Conservation (phyloP, 2,888 invertebrate genomes). For the Mythimna impura region DNA sequence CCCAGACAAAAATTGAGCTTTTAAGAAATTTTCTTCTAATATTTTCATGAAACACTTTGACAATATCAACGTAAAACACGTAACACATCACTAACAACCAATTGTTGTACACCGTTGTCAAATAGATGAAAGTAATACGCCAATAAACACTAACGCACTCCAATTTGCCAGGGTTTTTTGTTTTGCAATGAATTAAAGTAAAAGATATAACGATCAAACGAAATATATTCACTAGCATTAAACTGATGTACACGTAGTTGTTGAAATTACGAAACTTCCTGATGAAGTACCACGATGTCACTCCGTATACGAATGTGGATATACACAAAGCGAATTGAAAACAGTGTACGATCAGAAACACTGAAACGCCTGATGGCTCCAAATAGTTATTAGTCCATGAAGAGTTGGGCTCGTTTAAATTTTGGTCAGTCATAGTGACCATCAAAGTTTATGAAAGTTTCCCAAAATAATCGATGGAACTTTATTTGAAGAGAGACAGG, state of each 20-base stretch:
- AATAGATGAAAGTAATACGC: slow-evolving; percentile 20
- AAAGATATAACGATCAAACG: slow-evolving; percentile 6
- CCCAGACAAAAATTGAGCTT: slow-evolving; percentile 24
- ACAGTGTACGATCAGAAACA: slow-evolving; percentile 10
- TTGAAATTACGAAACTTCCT: slow-evolving; percentile 29
- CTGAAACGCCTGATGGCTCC: neutral
- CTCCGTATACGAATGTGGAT: slow-evolving; percentile 26
- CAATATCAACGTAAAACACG: slow-evolving; percentile 31
- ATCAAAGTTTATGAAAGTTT: neutral
- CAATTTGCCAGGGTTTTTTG: neutral
- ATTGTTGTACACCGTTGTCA: slow-evolving; percentile 17
- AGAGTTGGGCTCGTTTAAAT: neutral
- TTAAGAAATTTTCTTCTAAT: slow-evolving; percentile 17
- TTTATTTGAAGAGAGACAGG: neutral
- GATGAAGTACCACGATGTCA: slow-evolving; percentile 31
- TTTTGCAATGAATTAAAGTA: slow-evolving; percentile 4
- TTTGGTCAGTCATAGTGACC: neutral
- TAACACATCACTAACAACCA: slow-evolving; percentile 38
- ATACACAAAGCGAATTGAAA: neutral
- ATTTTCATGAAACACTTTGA: slow-evolving; percentile 31
- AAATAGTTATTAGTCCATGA: neutral
- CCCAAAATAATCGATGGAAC: neutral
- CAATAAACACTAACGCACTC: neutral
- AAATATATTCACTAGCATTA: slow-evolving; percentile 19
- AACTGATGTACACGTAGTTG: slow-evolving; percentile 34